phyloP scores from a whole-genome alignment of 1,140 invertebrate genomes.

The Tetranychus cinnabarinus region DNA sequence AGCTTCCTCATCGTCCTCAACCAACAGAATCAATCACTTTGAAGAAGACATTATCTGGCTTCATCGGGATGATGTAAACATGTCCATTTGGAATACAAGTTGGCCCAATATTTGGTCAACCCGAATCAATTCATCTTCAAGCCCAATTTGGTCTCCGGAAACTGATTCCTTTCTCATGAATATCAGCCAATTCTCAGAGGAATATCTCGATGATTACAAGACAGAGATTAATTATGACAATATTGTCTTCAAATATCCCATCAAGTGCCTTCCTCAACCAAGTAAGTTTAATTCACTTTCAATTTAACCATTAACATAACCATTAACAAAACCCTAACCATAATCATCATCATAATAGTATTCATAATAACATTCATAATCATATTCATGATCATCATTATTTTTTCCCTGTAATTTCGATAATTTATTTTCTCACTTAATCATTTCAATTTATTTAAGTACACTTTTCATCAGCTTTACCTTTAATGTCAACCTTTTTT shows the following conservation, averaged over 20 bases:
- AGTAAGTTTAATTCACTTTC: conserved; percentile 23
- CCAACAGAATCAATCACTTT: conserved; percentile 9
- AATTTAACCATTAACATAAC: background rate
- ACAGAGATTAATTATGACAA: conserved; percentile 17
- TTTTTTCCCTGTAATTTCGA: no score
- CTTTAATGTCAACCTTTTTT: no score
- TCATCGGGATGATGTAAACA: conserved; percentile 35
- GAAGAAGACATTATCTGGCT: conserved; percentile 44
- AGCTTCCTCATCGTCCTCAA: no score
- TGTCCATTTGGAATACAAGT: conserved; percentile 44
- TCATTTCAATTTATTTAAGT: no score
- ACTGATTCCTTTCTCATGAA: conserved; percentile 32
- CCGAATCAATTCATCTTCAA: background rate
- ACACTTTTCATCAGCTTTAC: no score
- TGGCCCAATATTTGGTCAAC: conserved; percentile 29
- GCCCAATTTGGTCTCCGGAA: conserved; percentile 7
- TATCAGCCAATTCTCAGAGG: conserved; percentile 23
- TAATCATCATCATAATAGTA: no score
- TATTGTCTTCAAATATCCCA: conserved; percentile 21
- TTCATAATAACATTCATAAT: no score
- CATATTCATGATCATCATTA: no score
- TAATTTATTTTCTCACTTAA: no score
- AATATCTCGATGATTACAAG: conserved; percentile 36
- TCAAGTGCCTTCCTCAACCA: conserved; percentile 47
- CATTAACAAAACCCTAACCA: background rate